phyloP scores from a whole-genome alignment of 2,113 vertebrate species.

The Aviceda subcristata region DNA sequence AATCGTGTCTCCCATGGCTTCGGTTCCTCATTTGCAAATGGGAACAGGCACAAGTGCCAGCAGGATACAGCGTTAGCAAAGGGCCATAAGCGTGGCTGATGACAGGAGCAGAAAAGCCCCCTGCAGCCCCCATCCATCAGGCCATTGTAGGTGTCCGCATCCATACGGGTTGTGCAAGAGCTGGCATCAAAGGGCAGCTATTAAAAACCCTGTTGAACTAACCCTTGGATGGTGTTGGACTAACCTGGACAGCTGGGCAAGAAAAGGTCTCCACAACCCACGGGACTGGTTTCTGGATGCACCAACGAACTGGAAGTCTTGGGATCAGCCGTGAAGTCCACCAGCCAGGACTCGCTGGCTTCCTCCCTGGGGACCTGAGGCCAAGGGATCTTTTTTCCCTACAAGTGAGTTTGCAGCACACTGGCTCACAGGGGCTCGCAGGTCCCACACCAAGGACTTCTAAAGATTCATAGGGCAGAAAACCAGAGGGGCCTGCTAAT shows the following conservation, averaged over 20 bases:
- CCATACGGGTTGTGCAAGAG: accelerated
- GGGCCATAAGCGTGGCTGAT: accelerated
- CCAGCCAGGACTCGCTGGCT: background rate
- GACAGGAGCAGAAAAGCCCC: background rate
- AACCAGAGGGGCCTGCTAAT: background rate
- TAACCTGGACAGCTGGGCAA: background rate
- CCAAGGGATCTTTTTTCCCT: background rate
- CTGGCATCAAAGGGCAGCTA: accelerated
- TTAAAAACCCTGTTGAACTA: background rate
- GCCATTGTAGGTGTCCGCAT: accelerated
- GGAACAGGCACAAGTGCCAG: background rate
- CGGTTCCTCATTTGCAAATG: background rate
- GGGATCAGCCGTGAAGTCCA: background rate
- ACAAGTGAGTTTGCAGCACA: background rate
- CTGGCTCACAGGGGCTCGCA: background rate
- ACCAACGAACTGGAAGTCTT: background rate
- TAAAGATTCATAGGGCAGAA: background rate
- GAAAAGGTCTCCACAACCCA: background rate
- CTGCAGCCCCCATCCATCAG: background rate
- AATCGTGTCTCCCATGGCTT: accelerated
- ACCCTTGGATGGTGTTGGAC: accelerated
- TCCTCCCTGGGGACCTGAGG: background rate
- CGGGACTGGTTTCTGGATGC: background rate
- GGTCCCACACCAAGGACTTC: background rate
- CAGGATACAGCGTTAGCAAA: accelerated